Conservation (phyloP, 1,140 invertebrate genomes). For the Drosophila ogumai region DNA sequence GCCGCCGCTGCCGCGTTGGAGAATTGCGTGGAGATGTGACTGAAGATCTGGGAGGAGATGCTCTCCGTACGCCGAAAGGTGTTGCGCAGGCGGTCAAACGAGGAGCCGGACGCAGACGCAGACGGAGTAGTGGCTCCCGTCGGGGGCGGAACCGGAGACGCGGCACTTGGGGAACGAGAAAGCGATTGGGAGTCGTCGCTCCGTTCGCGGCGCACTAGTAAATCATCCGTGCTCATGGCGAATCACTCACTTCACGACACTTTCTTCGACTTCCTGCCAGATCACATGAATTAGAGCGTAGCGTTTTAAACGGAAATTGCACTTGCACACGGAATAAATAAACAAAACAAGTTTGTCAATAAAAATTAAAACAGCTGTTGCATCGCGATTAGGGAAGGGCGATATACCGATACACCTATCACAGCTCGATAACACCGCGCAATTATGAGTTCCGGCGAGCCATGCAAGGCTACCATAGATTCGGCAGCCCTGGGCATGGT, state of each 20-base stretch:
- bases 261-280: not conserved
- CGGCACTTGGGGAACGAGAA: constrained; percentile 32
- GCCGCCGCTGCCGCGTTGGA: constrained; percentile 76
- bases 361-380: constrained; percentile 69
- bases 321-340: constrained; percentile 48
- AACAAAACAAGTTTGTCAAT: constrained; percentile 63
- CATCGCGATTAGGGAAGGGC: constrained; percentile 11
- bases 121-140: constrained; percentile 19
- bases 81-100: constrained; percentile 76
- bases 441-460: not conserved
- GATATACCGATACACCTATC: constrained; percentile 2
- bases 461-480: not conserved
- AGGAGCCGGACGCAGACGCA: constrained; percentile 55
- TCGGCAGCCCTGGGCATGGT: not conserved
- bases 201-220: constrained; percentile 72
- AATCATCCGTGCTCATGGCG: constrained; percentile 72
- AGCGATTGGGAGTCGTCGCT: constrained; percentile 66
- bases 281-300: constrained; percentile 12
- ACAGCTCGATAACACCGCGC: not conserved
- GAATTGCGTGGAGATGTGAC: constrained; percentile 73
- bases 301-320: constrained; percentile 1
- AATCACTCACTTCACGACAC: constrained; percentile 15
- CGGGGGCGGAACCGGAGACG: constrained; percentile 42
- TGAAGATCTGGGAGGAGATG: constrained; percentile 74
- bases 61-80: constrained; percentile 80